Conservation (phyloP, 2,113 vertebrate species). For the Ophthalmolycus amberensis region DNA sequence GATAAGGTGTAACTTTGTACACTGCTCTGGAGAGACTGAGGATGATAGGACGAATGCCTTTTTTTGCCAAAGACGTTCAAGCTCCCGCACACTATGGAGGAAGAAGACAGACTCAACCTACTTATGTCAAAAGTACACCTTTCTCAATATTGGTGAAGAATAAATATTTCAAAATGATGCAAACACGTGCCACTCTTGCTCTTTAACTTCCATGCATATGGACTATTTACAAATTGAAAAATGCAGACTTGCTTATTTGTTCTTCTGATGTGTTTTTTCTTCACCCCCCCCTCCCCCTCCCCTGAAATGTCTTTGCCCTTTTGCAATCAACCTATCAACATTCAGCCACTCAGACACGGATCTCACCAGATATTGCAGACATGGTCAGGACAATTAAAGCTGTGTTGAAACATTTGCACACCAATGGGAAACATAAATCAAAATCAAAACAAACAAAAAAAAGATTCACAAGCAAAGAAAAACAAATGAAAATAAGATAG, state of each 20-base stretch:
- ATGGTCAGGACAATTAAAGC: slow-evolving; percentile 93
- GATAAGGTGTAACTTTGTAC: slow-evolving; percentile 50
- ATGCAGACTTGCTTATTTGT: slow-evolving; percentile 91
- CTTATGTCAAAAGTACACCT: slow-evolving; percentile 91
- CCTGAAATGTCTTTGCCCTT: slow-evolving; percentile 79
- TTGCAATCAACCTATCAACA: slow-evolving; percentile 87
- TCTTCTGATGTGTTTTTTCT: slow-evolving; percentile 78
- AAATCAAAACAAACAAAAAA: slow-evolving; percentile 75
- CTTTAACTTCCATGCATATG: slow-evolving; percentile 96
- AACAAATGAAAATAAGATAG: slow-evolving; percentile 80
- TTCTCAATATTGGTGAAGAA: slow-evolving; percentile 95
- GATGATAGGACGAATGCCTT: slow-evolving; percentile 59
- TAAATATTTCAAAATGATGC: slow-evolving; percentile 99
- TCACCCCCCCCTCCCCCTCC: slow-evolving; percentile 70
- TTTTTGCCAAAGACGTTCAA: slow-evolving; percentile 70
- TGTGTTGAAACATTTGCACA: slow-evolving; percentile 87
- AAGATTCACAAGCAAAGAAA: slow-evolving; percentile 77
- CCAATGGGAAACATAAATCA: slow-evolving; percentile 80
- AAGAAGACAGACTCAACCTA: slow-evolving; percentile 81
- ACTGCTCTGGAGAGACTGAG: slow-evolving; percentile 55
- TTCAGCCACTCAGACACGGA: slow-evolving; percentile 82
- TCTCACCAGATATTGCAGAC: slow-evolving; percentile 86
- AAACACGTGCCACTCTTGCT: slow-evolving; percentile 99
- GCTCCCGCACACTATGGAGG: slow-evolving; percentile 76
- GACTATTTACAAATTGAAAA: slow-evolving; percentile 99